Percentiles rank a stretch among this genome's conserved stretches.
These are phyloP conservation scores for Python bivittatus DNA, from an alignment of 2,113 vertebrate species.

Conservation along the genomic window DNA sequence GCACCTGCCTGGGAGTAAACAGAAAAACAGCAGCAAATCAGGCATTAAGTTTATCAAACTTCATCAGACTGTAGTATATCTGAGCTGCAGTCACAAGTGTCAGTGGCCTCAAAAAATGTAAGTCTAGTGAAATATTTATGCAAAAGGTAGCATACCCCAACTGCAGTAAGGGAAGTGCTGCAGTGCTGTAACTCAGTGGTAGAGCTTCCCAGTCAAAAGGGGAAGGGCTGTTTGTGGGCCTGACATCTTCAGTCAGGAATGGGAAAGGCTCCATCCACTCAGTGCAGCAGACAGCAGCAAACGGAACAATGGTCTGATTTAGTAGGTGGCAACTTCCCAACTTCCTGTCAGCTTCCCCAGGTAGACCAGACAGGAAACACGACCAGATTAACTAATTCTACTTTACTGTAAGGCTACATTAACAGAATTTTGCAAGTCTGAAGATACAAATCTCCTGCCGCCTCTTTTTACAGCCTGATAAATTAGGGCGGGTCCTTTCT, in stretches of 20 bases:
- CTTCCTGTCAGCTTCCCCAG: too few species aligned
- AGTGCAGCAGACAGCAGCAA: not conserved
- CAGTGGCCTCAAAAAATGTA: not conserved
- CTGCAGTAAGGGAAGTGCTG: not conserved
- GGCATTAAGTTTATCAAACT: not conserved
- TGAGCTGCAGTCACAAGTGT: not conserved
- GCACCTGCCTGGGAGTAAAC: conserved; percentile 57
- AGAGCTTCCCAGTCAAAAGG: not conserved
- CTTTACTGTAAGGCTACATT: too few species aligned
- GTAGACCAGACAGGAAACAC: too few species aligned
- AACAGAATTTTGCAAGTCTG: too few species aligned
- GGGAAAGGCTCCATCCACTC: not conserved
- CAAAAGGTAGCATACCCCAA: not conserved
- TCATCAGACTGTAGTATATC: not conserved
- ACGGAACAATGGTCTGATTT: not conserved
- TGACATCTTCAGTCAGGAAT: too few species aligned
- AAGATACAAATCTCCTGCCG: too few species aligned
- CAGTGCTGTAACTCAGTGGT: not conserved
- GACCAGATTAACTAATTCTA: too few species aligned
- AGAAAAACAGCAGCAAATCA: not conserved
- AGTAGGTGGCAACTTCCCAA: not conserved
- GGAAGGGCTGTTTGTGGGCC: not conserved
- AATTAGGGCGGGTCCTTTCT: too few species aligned
- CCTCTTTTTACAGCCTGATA: too few species aligned
- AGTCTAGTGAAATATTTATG: not conserved